Evolutionary conservation across 2,888 invertebrate genomes (phyloP).

Genomic region (Aspidapion aeneum): DNA sequence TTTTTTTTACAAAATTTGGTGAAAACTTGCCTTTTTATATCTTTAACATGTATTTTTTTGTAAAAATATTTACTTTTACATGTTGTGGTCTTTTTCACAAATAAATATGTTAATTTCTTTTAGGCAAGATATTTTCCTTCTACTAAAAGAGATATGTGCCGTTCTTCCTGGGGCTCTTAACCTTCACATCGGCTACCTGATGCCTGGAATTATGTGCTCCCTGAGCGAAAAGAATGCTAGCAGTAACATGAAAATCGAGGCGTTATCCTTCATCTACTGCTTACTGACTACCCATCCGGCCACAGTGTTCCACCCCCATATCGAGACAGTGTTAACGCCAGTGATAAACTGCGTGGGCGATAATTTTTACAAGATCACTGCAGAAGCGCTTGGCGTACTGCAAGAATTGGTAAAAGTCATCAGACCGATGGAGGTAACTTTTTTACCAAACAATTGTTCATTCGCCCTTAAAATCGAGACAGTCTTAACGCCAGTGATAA

Average conservation of each 20-base stretch:
- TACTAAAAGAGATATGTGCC: constrained; percentile 85
- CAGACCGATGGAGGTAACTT: constrained; percentile 68
- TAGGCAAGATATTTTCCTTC: constrained; percentile 84
- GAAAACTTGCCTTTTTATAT: too few relatives aligned
- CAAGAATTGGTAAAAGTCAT: constrained; percentile 94
- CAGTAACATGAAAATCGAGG: constrained; percentile 98
- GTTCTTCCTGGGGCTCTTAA: constrained; percentile 88
- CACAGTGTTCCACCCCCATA: constrained; percentile 76
- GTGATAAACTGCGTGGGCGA: constrained; percentile 89
- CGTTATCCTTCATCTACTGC: constrained; percentile 86
- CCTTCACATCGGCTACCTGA: constrained; percentile 66
- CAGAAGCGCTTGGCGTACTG: constrained; percentile 89
- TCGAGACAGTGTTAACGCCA: constrained; percentile 74
- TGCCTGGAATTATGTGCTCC: constrained; percentile 87
- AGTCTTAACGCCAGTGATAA: constrained; percentile 80
- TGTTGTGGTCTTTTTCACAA: too few relatives aligned
- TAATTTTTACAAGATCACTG: constrained; percentile 97
- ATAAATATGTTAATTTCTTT: too few relatives aligned
- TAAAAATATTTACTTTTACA: too few relatives aligned
- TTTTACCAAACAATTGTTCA: too few relatives aligned
- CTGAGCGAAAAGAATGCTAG: constrained; percentile 90
- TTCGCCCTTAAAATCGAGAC: too few relatives aligned
- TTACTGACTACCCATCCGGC: constrained; percentile 76
- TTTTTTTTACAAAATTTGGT: too few relatives aligned
- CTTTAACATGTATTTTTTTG: too few relatives aligned